phyloP scores from a whole-genome alignment of 2,113 vertebrate species.

The Narcine bancroftii region DNA sequence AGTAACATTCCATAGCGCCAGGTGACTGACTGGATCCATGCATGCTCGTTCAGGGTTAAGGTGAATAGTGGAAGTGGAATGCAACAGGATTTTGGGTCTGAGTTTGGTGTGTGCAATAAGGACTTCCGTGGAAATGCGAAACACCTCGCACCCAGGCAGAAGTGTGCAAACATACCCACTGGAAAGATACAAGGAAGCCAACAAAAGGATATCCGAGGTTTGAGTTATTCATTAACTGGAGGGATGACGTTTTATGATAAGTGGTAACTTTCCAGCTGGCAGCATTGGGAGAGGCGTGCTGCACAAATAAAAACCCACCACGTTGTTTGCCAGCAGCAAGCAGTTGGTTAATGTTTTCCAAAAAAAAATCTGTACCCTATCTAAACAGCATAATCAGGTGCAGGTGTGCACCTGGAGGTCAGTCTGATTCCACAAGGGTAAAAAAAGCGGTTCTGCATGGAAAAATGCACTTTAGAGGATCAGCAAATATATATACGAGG shows the following conservation, averaged over 20 bases:
- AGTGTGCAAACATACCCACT: conserved; percentile 22
- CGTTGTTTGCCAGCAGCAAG: conserved; percentile 31
- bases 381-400: conserved; percentile 3
- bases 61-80: background rate
- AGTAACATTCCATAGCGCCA: background rate
- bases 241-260: conserved; percentile 31
- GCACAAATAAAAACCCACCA: conserved; percentile 7
- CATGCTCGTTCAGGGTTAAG: background rate
- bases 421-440: conserved; percentile 27
- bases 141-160: too few species aligned
- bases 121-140: background rate
- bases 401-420: conserved; percentile 25
- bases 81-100: background rate
- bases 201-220: conserved; percentile 18
- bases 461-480: conserved; percentile 2
- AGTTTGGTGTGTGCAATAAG: background rate
- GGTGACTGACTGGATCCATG: background rate
- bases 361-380: conserved; percentile 30
- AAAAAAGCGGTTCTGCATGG: conserved; percentile 19
- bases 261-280: conserved; percentile 24
- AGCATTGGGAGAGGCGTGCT: background rate
- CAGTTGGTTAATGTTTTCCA: conserved; percentile 32
- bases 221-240: conserved; percentile 31
- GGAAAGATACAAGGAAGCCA: conserved; percentile 24
- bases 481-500: background rate